Percentiles rank a stretch among this genome's conserved stretches.
Evolutionary conservation across 2,113 vertebrate species (phyloP).

Genomic region (Tachysurus fulvidraco): DNA sequence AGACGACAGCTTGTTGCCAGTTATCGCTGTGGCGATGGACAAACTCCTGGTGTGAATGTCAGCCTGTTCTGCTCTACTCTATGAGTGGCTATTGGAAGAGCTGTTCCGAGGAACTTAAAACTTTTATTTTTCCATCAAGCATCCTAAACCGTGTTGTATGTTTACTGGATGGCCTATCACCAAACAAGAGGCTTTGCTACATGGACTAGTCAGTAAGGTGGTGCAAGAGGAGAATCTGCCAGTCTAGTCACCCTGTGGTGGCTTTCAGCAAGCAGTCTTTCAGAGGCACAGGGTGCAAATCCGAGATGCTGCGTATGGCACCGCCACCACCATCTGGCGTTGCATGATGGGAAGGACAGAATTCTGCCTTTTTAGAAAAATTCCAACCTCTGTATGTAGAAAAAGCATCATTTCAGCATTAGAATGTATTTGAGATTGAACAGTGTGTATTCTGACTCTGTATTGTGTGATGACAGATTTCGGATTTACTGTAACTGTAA

Average conservation of each 20-base stretch:
- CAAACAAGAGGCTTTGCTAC: slow-evolving; percentile 82
- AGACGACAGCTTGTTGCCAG: slow-evolving; percentile 85
- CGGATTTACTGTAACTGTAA: not conserved
- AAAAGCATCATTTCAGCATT: not conserved
- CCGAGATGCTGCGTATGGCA: slow-evolving; percentile 79
- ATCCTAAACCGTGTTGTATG: not conserved
- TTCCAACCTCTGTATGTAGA: slow-evolving; percentile 77
- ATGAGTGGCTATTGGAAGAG: slow-evolving; percentile 86
- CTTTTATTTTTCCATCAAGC: not conserved
- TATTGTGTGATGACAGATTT: slow-evolving; percentile 4
- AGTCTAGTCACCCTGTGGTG: slow-evolving; percentile 80
- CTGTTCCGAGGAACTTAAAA: slow-evolving; percentile 86
- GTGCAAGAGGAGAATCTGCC: slow-evolving; percentile 85
- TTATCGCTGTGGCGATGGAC: slow-evolving; percentile 85
- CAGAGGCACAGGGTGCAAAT: slow-evolving; percentile 87
- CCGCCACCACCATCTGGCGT: slow-evolving; percentile 81
- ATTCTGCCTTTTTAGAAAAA: slow-evolving; percentile 90
- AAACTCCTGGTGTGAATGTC: slow-evolving; percentile 88
- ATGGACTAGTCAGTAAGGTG: slow-evolving; percentile 87
- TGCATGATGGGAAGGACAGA: slow-evolving; percentile 87
- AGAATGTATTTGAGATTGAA: no score
- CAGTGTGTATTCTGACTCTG: not conserved
- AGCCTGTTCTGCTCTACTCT: slow-evolving; percentile 95
- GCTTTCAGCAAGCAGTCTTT: slow-evolving; percentile 88
- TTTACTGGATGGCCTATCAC: slow-evolving; percentile 88